A percentile compares a stretch with the other conserved stretches of the same genome.
phyloP scores from a whole-genome alignment of 1,140 invertebrate genomes.

The Doryteuthis pealeii region DNA sequence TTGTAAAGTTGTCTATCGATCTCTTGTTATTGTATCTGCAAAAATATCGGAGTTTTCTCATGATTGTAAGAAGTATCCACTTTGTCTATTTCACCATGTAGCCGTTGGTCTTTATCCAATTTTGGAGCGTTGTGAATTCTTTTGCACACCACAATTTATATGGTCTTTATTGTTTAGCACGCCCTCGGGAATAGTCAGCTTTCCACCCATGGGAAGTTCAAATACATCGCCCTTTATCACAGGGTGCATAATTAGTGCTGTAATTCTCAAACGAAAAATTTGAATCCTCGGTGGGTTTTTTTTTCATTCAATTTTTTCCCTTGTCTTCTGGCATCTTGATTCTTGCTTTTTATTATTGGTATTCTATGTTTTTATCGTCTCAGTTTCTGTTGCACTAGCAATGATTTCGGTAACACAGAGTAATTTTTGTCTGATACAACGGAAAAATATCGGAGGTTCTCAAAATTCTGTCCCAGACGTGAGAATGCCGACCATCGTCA shows the following conservation, averaged over 20 bases:
- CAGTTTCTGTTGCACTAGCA: too few species aligned
- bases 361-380: too few species aligned
- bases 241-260: constrained; percentile 26
- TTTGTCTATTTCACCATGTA: constrained; percentile 44
- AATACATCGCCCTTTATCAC: constrained; percentile 44
- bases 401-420: too few species aligned
- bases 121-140: constrained; percentile 38
- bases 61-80: constrained; percentile 31
- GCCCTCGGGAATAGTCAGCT: constrained; percentile 41
- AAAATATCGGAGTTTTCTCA: constrained; percentile 38
- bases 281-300: too few species aligned
- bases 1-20: constrained; percentile 37
- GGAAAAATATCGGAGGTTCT: too few species aligned
- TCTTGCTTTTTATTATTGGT: too few species aligned
- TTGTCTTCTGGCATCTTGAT: too few species aligned
- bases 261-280: too few species aligned
- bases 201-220: constrained; percentile 41
- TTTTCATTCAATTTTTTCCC: too few species aligned
- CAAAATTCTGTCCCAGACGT: too few species aligned
- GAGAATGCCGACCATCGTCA: too few species aligned
- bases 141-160: constrained; percentile 39
- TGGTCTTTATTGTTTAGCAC: constrained; percentile 43
- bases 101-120: constrained; percentile 34
- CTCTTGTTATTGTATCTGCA: constrained; percentile 42
- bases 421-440: too few species aligned